These are phyloP conservation scores for Corythaixoides concolor DNA, from an alignment of 2,113 vertebrate genomes.

Conservation along the genomic window DNA sequence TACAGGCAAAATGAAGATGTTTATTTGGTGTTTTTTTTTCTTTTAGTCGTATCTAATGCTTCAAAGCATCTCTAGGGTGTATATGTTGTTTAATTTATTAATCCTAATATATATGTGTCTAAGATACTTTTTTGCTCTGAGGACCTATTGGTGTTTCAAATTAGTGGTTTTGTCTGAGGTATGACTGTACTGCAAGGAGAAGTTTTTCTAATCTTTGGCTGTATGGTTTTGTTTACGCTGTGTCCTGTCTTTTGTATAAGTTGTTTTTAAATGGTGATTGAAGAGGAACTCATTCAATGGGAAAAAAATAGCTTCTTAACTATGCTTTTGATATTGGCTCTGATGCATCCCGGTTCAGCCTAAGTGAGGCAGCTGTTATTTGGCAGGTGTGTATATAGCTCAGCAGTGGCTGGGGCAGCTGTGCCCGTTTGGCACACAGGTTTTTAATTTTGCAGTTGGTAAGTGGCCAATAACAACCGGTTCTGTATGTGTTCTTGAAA, in stretches of 20 bases:
- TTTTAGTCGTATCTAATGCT: background rate
- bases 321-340: background rate
- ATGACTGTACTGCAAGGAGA: background rate
- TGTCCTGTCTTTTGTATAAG: background rate
- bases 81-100: background rate
- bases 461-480: background rate
- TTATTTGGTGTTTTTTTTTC: background rate
- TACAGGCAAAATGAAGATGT: fast-evolving
- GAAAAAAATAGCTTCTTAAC: background rate
- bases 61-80: background rate
- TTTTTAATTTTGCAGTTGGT: conserved; percentile 32
- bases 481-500: background rate
- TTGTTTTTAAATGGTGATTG: background rate
- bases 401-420: background rate
- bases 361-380: background rate
- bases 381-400: background rate
- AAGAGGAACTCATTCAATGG: background rate
- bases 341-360: background rate
- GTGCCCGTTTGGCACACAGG: background rate
- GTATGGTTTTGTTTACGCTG: background rate
- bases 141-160: background rate
- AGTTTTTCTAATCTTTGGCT: background rate
- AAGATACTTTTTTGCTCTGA: background rate
- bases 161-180: background rate
- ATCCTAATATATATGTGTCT: background rate